Percentiles rank a stretch among this genome's conserved stretches.
Conservation (phyloP, 2,797 vertebrate species). For the Sparidentex hasta region DNA sequence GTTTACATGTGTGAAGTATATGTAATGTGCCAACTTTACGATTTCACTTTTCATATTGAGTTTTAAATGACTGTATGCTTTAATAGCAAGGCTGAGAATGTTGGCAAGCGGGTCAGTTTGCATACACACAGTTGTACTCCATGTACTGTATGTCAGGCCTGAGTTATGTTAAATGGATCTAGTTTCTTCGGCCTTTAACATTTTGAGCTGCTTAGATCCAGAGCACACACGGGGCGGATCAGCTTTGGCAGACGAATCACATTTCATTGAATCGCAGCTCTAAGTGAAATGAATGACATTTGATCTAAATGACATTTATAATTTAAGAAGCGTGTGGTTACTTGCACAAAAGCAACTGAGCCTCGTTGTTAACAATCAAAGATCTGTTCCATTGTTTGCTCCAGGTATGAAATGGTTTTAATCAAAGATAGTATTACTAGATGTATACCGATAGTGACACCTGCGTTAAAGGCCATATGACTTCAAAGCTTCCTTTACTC, state of each 20-base stretch:
- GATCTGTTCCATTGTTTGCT: too few species aligned
- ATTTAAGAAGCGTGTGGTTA: too few species aligned
- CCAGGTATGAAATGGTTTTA: not conserved
- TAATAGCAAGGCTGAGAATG: not conserved
- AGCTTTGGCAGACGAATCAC: conserved; percentile 15
- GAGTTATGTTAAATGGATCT: conserved; percentile 34
- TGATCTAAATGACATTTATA: not conserved
- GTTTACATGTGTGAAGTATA: not conserved
- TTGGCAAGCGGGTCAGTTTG: not conserved
- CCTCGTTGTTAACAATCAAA: too few species aligned
- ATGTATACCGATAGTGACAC: not conserved
- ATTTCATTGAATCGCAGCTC: not conserved
- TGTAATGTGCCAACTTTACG: not conserved
- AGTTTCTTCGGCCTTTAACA: conserved; percentile 41
- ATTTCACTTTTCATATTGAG: not conserved
- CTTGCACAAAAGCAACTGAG: too few species aligned
- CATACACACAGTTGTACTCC: not conserved
- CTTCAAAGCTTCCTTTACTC: conserved; percentile 1
- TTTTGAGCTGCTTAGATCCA: conserved; percentile 36
- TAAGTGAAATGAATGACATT: not conserved
- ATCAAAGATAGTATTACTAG: not conserved
- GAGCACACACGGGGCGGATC: conserved; percentile 18
- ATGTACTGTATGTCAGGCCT: conserved; percentile 25
- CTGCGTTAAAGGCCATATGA: not conserved
- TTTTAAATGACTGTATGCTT: conserved; percentile 2